phyloP scores from a whole-genome alignment of 2,113 vertebrate genomes.

The Corythornis madagascariensis region DNA sequence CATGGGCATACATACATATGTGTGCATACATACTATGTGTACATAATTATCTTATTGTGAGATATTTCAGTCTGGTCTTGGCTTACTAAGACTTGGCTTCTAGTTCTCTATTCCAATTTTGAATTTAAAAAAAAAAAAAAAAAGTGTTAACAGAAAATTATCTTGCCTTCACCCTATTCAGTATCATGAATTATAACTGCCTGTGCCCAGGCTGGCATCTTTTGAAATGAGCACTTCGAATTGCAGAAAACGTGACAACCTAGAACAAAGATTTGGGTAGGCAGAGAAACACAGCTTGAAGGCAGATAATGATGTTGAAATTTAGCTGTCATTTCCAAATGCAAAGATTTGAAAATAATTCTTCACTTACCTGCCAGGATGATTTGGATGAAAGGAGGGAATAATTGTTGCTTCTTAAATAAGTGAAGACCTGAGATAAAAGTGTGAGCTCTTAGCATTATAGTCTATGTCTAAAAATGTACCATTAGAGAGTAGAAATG shows the following conservation, averaged over 20 bases:
- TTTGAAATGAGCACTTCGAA: not conserved
- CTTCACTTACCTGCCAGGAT: not conserved
- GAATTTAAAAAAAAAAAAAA: not conserved
- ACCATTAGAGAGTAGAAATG: not conserved
- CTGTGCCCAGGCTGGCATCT: not conserved
- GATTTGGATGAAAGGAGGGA: not conserved
- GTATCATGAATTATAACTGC: not conserved
- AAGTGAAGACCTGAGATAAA: not conserved
- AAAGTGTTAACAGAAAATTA: not conserved
- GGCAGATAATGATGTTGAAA: conserved; percentile 14
- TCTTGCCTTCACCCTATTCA: not conserved
- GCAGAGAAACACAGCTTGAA: not conserved
- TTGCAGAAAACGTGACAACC: not conserved
- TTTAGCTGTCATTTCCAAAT: conserved; percentile 6
- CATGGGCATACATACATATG: not conserved
- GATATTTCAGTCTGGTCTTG: not conserved
- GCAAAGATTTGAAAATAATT: conserved; percentile 27
- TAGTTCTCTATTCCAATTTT: not conserved
- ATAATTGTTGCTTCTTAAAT: not conserved
- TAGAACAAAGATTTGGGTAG: not conserved
- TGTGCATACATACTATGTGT: not conserved
- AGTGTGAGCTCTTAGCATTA: not conserved
- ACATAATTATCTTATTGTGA: not conserved
- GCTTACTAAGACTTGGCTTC: not conserved
- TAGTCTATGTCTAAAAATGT: not conserved